These are phyloP conservation scores for Chitala chitala DNA, from an alignment of 2,113 vertebrate genomes.

Conservation along the genomic window DNA sequence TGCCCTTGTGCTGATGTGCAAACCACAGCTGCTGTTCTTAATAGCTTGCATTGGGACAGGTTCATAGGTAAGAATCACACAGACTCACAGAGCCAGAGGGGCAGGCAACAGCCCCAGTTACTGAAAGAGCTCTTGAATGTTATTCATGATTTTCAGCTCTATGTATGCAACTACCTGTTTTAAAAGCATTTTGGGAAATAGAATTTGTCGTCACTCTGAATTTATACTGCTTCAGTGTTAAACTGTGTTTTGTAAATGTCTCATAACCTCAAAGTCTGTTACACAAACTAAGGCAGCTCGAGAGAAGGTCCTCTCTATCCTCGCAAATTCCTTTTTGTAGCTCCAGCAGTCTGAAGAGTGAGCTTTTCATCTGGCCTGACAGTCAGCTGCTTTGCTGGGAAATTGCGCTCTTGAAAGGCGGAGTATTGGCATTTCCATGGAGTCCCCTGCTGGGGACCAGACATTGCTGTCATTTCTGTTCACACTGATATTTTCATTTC, in stretches of 20 bases:
- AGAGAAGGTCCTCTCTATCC: constrained; percentile 21
- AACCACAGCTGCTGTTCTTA: too few species aligned
- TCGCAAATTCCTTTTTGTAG: constrained; percentile 24
- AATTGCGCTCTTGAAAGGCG: constrained; percentile 9
- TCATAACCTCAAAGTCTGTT: neutral
- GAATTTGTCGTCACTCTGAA: neutral
- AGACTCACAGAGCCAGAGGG: too few species aligned
- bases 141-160: neutral
- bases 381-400: constrained; percentile 22
- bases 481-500: neutral
- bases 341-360: constrained; percentile 31
- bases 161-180: neutral
- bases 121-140: too few species aligned
- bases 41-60: too few species aligned
- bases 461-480: neutral
- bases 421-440: neutral
- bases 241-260: neutral
- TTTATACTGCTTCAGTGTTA: constrained; percentile 3
- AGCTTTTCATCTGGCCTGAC: constrained; percentile 34
- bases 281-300: constrained; percentile 18
- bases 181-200: neutral
- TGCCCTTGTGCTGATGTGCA: too few species aligned
- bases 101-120: too few species aligned
- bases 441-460: neutral
- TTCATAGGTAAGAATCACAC: too few species aligned